Base-by-base conservation (phyloP, 2,797 vertebrate species). In the Labeo calbasu region DNA sequence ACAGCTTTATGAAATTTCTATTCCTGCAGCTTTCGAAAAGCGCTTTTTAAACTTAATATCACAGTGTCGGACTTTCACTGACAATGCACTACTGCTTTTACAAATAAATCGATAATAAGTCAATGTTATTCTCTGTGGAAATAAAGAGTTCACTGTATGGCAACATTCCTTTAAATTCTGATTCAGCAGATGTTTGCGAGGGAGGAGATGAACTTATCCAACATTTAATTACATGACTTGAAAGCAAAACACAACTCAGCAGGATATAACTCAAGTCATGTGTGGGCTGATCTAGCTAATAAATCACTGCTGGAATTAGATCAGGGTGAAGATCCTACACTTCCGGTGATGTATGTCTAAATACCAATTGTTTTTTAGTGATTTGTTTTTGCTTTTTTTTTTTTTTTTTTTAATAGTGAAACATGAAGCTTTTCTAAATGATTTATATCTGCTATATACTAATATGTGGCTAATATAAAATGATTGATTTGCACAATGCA, bases 201-300 rank as follows among this genome's bases (percentile, higher is more conserved):
- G 70, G 81, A 86, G 85, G 89, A 88, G 73, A 84, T 63, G 85
- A 93, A 46, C 73, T 51, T 61, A 90, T 92, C 91, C 92, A 88
- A 89, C 90, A 55, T 21, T 86, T 88, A 93, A 94, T 93, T 91
- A 91, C 68, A 50, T 66, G 59, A 79, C 63, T 87, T 86, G 83
- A 90, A 93, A 88, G 61, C 71, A 82, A 91, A 94, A 92, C 91
- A 92, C 53, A 69, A 21, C 90, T 93, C 93, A 94, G 94, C 92
- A 88, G 66, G 36, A 59, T 76, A 69, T 51, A 84, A 71, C 90
- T 89, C 92, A 89, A 88, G 81, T 89, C 86, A 87, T 77, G 32
- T 55, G 78, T 81, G 65, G 88, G 88, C 55, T 43, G 73, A 59
- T 75, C 28, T 32, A 14, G 8, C 81, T 59, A 28, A 55, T 76